A percentile compares a stretch with the other conserved stretches of the same genome.
These are phyloP conservation scores for Hoplias malabaricus DNA, from an alignment of 2,113 vertebrate species.

Conservation along the genomic window DNA sequence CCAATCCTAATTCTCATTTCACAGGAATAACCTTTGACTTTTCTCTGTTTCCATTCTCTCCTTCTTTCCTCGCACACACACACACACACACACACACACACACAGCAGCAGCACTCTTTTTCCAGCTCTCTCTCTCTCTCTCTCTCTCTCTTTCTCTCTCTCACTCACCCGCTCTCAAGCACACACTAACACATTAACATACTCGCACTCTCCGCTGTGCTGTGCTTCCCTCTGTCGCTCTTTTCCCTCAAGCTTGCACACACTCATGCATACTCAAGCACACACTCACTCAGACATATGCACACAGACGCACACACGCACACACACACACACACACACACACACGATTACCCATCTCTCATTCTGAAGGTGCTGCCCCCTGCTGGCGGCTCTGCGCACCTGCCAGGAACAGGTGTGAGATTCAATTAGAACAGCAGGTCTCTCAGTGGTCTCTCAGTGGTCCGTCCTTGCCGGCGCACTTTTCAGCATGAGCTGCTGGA, in stretches of 20 bases:
- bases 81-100: slow-evolving; percentile 41
- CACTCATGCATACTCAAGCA: slow-evolving; percentile 35
- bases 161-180: slow-evolving; percentile 17
- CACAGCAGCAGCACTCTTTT: slow-evolving; percentile 18
- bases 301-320: slow-evolving; percentile 40
- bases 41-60: slow-evolving; percentile 53
- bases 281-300: slow-evolving; percentile 16
- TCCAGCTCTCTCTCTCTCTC: slow-evolving; percentile 36
- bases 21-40: slow-evolving; percentile 76
- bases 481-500: slow-evolving; percentile 26
- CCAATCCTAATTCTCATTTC: slow-evolving; percentile 77
- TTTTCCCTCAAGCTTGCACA: slow-evolving; percentile 4
- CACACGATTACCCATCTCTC: slow-evolving; percentile 60
- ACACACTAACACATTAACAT: slow-evolving; percentile 35
- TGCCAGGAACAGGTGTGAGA: slow-evolving; percentile 75
- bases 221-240: not conserved
- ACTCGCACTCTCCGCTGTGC: slow-evolving; percentile 1
- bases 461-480: slow-evolving; percentile 53
- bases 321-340: slow-evolving; percentile 26
- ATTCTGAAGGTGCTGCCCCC: slow-evolving; percentile 67
- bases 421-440: slow-evolving; percentile 77
- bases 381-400: slow-evolving; percentile 64
- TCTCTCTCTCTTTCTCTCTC: slow-evolving; percentile 52
- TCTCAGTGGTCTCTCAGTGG: slow-evolving; percentile 70
- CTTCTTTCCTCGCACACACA: slow-evolving; percentile 37